Conservation (phyloP, 2,888 invertebrate genomes). For the Brachylomia viminalis region DNA sequence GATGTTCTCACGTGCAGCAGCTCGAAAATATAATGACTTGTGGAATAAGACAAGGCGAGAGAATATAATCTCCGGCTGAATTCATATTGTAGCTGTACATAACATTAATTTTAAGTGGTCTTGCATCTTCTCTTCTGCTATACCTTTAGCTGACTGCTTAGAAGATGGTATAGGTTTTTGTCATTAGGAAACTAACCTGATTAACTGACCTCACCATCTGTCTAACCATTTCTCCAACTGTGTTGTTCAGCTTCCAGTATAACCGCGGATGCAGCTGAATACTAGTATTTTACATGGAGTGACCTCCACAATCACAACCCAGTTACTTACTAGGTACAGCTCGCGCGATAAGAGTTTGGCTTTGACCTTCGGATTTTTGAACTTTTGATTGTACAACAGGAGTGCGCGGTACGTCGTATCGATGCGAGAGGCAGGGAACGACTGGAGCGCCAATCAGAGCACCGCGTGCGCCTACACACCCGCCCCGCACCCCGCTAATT, state of each 20-base stretch:
- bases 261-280: background rate
- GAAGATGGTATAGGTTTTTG: background rate
- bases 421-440: too few species aligned
- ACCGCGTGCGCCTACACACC: too few species aligned
- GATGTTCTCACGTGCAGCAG: background rate
- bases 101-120: background rate
- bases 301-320: background rate
- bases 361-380: too few species aligned
- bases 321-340: background rate
- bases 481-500: too few species aligned
- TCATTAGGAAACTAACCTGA: background rate
- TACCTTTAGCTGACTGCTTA: background rate
- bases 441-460: too few species aligned
- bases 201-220: background rate
- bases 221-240: background rate
- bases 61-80: too few species aligned
- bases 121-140: background rate
- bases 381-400: too few species aligned
- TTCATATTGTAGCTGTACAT: background rate
- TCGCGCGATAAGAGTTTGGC: too few species aligned
- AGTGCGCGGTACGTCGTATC: too few species aligned
- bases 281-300: background rate
- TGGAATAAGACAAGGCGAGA: background rate
- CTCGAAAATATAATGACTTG: background rate
- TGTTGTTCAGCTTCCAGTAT: background rate